Base-by-base conservation (phyloP, 2,113 vertebrate species). In the Oophaga pumilio region DNA sequence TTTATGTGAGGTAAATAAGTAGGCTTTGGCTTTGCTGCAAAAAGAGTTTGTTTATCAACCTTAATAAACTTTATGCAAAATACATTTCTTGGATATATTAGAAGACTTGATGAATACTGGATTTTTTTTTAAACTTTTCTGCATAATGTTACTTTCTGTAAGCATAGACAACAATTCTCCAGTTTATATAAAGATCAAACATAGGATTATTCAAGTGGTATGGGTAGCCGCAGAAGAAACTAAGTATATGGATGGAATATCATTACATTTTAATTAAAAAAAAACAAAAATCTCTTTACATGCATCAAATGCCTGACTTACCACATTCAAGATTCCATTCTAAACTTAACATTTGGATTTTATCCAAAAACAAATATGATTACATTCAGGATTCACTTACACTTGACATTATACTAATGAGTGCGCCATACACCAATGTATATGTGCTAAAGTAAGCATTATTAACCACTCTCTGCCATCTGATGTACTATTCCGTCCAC, bases 261-360 rank as follows among this genome's bases (percentile, higher is more conserved):
- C 20, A 43, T 49, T 33, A 82, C 20, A 8, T 2, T 13, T 43
- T 82, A 43, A 82, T 82, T n/a, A n/a, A 62, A 68, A 20, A 82
- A 82, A 82, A 82, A 68, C 60, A 82, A 79, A 56, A 79, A 57
- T n/a, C 52, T 18, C 2, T 59, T 59, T 1, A 3, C 77, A 79
- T 56, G 59, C 77, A 18, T 79, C 24, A 79, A 28, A 79, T 79
- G 59, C 77, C 77, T 28, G 53, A 79, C 77, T 56, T 59, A 79
- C 77, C 77, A 28, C 77, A 79, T 53, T 79, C 50, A 78, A 15
- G 24, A 26, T 12, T 15, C 56, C 13, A 56, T 57, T 56, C 22
- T 26, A 78, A 53, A 20, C 52, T 9, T 53, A 14, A 52, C 50
- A 14, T 52, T 73, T 73, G 69, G 69, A 73, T 73, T 24, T 78